A percentile compares a stretch with the other conserved stretches of the same genome.
phyloP scores from a whole-genome alignment of 1,140 invertebrate genomes.

The Bursaphelenchus mucronatus region DNA sequence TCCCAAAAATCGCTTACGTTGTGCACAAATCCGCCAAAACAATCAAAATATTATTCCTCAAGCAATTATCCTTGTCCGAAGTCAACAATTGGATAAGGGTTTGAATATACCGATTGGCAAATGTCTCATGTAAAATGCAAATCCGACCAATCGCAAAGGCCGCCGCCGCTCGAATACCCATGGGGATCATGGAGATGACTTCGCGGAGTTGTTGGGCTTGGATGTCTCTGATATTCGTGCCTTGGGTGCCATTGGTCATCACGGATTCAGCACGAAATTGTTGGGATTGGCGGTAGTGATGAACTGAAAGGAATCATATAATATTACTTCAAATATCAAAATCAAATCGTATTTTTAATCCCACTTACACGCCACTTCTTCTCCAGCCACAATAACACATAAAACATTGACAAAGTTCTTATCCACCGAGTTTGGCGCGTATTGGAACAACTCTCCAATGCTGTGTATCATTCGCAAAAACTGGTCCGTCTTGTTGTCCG shows the following conservation, averaged over 20 bases:
- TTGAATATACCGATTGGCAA: too few relatives aligned
- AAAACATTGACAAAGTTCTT: conserved; percentile 38
- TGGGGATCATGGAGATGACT: too few relatives aligned
- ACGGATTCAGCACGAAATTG: neutral
- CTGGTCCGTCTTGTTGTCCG: conserved; percentile 8
- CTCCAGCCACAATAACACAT: conserved; percentile 36
- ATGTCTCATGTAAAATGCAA: too few relatives aligned
- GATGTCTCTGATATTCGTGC: too few relatives aligned
- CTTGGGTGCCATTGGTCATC: neutral
- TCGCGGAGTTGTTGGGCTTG: conserved; percentile 60
- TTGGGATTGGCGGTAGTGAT: neutral
- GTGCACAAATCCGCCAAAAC: conserved; percentile 63
- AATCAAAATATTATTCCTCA: conserved; percentile 63
- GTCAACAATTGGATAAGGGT: too few relatives aligned
- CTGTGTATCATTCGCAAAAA: conserved; percentile 30
- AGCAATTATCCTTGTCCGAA: conserved; percentile 51
- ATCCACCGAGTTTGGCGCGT: conserved; percentile 32
- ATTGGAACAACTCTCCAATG: conserved; percentile 42
- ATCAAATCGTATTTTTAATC: neutral
- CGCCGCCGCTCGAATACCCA: too few relatives aligned
- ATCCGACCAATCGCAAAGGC: too few relatives aligned
- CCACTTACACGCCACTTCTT: conserved; percentile 24
- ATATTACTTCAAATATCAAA: neutral
- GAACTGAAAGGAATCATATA: conserved; percentile 2
- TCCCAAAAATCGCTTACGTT: conserved; percentile 46